These are phyloP conservation scores for Brachystomella parvula DNA, from an alignment of 1,140 invertebrate species.

Conservation along the genomic window DNA sequence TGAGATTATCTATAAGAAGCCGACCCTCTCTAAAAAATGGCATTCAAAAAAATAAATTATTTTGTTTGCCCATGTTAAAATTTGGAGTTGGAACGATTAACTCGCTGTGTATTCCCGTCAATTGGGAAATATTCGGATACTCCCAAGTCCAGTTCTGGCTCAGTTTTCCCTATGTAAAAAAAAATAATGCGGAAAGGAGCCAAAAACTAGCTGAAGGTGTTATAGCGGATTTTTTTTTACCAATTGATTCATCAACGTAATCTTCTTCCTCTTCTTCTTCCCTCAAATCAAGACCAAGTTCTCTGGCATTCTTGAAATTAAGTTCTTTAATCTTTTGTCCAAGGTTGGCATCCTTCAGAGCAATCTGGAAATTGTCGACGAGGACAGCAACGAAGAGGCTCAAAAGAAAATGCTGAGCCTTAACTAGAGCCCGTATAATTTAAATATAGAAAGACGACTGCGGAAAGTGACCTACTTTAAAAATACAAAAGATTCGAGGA, in stretches of 20 bases:
- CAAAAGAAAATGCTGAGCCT: neutral
- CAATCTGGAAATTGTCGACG: constrained; percentile 41
- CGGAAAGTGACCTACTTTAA: constrained; percentile 34
- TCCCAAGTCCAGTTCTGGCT: constrained; percentile 2
- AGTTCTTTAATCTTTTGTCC: neutral
- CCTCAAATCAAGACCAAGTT: constrained; percentile 4
- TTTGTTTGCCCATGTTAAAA: neutral
- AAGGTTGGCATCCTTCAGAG: constrained; percentile 31
- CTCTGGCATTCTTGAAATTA: neutral
- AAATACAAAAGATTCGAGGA: constrained; percentile 42
- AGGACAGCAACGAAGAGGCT: constrained; percentile 41
- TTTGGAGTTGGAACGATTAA: neutral
- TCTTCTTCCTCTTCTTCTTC: constrained; percentile 14
- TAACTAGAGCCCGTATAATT: neutral
- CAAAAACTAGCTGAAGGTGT: neutral
- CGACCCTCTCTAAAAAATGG: constrained; percentile 15
- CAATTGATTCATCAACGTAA: neutral
- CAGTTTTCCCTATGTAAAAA: neutral
- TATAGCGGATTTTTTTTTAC: neutral
- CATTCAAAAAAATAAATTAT: neutral
- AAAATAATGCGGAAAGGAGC: neutral
- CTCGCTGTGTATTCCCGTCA: constrained; percentile 15
- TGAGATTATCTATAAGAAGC: constrained; percentile 17
- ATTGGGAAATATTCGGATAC: constrained; percentile 28
- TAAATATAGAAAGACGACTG: neutral